Percentiles rank a stretch among this genome's conserved stretches.
phyloP scores from a whole-genome alignment of 2,888 invertebrate species.

The Deroplatys truncata region DNA sequence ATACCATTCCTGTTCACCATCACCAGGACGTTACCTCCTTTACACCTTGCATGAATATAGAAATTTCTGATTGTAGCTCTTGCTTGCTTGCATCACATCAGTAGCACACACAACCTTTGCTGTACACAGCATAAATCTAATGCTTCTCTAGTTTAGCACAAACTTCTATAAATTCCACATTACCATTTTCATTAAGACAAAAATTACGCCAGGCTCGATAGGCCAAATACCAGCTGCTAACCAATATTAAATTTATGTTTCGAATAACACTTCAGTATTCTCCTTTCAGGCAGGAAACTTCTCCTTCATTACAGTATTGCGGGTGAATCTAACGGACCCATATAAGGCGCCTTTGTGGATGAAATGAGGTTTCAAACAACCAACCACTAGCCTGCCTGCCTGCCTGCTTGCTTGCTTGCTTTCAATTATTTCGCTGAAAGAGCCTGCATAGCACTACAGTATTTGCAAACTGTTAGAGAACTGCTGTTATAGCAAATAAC shows the following conservation, averaged over 20 bases:
- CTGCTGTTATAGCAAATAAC: background rate
- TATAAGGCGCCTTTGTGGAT: background rate
- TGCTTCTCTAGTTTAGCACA: too few relatives aligned
- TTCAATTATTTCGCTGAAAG: background rate
- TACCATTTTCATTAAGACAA: background rate
- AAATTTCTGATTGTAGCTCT: too few relatives aligned
- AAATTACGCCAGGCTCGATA: background rate
- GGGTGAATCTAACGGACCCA: background rate
- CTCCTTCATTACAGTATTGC: background rate
- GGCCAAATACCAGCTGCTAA: background rate
- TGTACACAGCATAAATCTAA: too few relatives aligned
- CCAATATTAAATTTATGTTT: background rate
- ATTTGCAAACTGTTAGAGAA: background rate
- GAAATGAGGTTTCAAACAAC: background rate
- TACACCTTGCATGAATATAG: too few relatives aligned
- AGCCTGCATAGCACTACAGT: background rate
- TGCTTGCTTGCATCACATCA: too few relatives aligned
- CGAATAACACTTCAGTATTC: background rate
- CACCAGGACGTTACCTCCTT: too few relatives aligned
- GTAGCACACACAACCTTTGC: too few relatives aligned
- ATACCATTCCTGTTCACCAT: too few relatives aligned
- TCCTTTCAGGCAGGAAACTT: background rate
- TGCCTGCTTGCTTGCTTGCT: too few relatives aligned
- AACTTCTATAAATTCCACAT: background rate
- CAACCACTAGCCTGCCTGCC: background rate